Base-by-base conservation (phyloP, 2,888 invertebrate species). In the Xanthorhoe spadicearia region DNA sequence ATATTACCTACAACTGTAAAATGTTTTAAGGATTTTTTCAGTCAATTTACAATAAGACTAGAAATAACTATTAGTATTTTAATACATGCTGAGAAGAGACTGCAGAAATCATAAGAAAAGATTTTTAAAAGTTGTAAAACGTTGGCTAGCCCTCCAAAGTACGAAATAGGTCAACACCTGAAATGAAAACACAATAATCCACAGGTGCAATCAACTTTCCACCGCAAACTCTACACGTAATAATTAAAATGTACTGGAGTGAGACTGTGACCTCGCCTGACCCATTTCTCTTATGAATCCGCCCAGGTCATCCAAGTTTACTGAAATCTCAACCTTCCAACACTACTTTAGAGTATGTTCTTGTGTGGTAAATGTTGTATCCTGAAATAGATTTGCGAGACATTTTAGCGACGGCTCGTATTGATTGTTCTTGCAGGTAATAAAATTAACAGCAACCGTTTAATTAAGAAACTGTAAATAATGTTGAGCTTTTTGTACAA, bases 371-470 rank as follows among this genome's bases (percentile, higher is more conserved):
- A 2, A 6, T 8, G 1, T 7, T 53, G 61, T 54, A 63, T 84
- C 80, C 81, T 77, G 75, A 88, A 88, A 88, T 89, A 87, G 86
- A 88, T 81, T 79, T 74, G 78, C 76, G 83, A 86, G 86, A 86
- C 82, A 83, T 83, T 83, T 4, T 79, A 72, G 78, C 75, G 78
- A 80, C 78, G 77, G 74, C 70, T 75, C 70, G 73, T 84, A 85
- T 86, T 80, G 85, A 87, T 86, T 84, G 80, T 80, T 80, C 73
- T 78, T 81, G 77, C 78, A 78, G 75, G 64, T 77, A 72, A 75
- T 76, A 67, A 75, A 70, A 74, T 75, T 72, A 71, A 74, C 46
- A 52, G 53, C n/a, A 38, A 51, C 55, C 23, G 51, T 49, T 28
- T 63, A 60, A 63, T 67, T 59, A 19, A 35, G 17, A 48, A 17